A percentile compares a stretch with the other conserved stretches of the same genome.
These are phyloP conservation scores for Formicarius rufipectus DNA, from an alignment of 2,113 vertebrate species.

Conservation along the genomic window DNA sequence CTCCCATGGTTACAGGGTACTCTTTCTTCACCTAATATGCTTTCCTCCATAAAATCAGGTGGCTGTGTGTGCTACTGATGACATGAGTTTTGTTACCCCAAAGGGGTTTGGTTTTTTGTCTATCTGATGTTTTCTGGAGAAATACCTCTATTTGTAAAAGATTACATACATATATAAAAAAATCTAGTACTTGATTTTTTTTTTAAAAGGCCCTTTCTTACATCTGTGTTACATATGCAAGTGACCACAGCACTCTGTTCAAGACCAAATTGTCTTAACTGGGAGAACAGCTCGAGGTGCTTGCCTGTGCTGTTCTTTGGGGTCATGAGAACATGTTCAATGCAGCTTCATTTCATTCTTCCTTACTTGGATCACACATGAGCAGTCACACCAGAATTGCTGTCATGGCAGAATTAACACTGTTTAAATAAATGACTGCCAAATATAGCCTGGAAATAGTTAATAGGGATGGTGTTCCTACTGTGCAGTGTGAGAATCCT, in stretches of 20 bases:
- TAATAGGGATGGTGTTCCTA: neutral
- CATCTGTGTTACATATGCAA: neutral
- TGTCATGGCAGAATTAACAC: neutral
- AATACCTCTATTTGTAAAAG: neutral
- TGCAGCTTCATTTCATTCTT: neutral
- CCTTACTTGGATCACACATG: neutral
- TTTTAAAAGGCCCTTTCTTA: neutral
- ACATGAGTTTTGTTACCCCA: neutral
- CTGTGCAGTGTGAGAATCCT: neutral
- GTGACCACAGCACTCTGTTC: neutral
- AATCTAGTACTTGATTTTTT: neutral
- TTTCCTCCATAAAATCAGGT: neutral
- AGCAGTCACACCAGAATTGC: neutral
- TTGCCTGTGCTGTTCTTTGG: neutral
- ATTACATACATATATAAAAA: neutral
- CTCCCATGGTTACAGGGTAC: accelerated
- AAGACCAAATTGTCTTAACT: neutral
- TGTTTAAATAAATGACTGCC: neutral
- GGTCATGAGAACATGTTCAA: neutral
- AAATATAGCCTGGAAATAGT: neutral
- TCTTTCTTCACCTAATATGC: neutral
- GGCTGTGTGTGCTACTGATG: neutral
- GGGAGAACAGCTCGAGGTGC: neutral
- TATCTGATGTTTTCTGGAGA: neutral
- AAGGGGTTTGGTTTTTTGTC: neutral